Evolutionary conservation across 2,113 vertebrate species (phyloP), one percentile per base, ranked within the genome.

Genomic region (Tyto alba): DNA sequence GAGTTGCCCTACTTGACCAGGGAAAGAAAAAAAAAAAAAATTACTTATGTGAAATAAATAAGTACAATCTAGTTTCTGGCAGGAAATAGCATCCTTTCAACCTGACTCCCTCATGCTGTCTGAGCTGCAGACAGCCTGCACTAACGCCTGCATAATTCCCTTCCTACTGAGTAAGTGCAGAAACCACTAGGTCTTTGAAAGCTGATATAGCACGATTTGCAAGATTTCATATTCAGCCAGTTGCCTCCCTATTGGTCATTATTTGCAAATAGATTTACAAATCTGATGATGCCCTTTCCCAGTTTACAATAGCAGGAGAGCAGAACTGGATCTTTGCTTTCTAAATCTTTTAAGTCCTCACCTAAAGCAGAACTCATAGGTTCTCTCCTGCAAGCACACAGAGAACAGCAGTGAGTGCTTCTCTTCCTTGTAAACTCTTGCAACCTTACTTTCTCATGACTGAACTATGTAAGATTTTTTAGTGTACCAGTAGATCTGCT

Each of bases 21-120:
- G 4, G 30, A 20, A 47, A 38, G 10, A 0, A 27, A 16, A 10
- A 5, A 27, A 23, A 21, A 41, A 27, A 10, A 0, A 6, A 32
- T 10, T 63, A 38, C 9, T 26, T 77, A 23, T 7, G 5, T 63
- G 57, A 89, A 91, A 68, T 57, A 89, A 91, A 68, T 57, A 85
- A 79, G 30, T 10, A 50, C 53, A 80, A 66, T 59, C 10, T 66
- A 26, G 13, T 88, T 92, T 85, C 41, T 83, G 71, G 11, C 30
- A 85, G 34, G 20, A 85, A 2, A 36, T 47, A 78, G 11, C 40
- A 40, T 47, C 43, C 95, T 89, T 85, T 84, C 72, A 86, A 20
- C 22, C 29, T 76, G 22, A 22, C 4, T 68, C 8, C 25, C 21
- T 56, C 0, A 0, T 41, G n/a, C 26, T 71, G 8, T 47, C 57